phyloP scores from a whole-genome alignment of 2,113 vertebrate species.

The Hoplias malabaricus region DNA sequence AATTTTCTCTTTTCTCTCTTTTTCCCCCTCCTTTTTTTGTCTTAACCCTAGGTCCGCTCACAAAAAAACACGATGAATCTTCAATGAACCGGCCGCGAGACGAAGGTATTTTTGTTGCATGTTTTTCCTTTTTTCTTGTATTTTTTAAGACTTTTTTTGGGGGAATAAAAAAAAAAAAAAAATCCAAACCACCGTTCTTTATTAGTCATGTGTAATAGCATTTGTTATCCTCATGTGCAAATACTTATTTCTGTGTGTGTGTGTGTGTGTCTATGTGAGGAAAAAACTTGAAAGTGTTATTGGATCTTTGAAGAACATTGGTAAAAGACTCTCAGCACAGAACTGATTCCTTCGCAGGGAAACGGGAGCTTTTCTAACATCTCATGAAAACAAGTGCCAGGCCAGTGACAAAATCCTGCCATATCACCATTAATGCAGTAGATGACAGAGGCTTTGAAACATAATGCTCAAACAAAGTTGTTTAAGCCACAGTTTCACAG shows the following conservation, averaged over 20 bases:
- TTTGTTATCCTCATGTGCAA: constrained; percentile 40
- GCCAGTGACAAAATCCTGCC: neutral
- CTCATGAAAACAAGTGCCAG: neutral
- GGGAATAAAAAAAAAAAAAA: constrained; percentile 47
- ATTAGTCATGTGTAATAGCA: constrained; percentile 22
- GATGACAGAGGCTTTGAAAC: constrained; percentile 30
- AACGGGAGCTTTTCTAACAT: neutral
- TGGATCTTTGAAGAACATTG: constrained; percentile 23
- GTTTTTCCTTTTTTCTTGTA: constrained; percentile 84
- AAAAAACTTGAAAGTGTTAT: constrained; percentile 15
- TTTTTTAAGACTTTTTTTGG: constrained; percentile 74
- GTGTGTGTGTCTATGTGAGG: constrained; percentile 32
- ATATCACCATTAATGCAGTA: constrained; percentile 34
- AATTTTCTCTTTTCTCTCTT: constrained; percentile 81
- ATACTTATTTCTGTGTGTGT: constrained; percentile 55
- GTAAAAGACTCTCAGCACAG: neutral
- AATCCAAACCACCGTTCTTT: constrained; percentile 43
- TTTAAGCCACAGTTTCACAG: constrained; percentile 33
- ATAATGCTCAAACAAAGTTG: constrained; percentile 28
- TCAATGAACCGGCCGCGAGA: constrained; percentile 83
- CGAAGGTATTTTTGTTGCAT: constrained; percentile 87
- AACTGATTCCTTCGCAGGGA: neutral
- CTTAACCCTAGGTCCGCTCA: constrained; percentile 96
- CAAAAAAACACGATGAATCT: constrained; percentile 90
- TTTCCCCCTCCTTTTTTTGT: constrained; percentile 83